A percentile compares a stretch with the other conserved stretches of the same genome.
These are phyloP conservation scores for Polymixis lichenea DNA, from an alignment of 2,888 invertebrate species.

Conservation along the genomic window DNA sequence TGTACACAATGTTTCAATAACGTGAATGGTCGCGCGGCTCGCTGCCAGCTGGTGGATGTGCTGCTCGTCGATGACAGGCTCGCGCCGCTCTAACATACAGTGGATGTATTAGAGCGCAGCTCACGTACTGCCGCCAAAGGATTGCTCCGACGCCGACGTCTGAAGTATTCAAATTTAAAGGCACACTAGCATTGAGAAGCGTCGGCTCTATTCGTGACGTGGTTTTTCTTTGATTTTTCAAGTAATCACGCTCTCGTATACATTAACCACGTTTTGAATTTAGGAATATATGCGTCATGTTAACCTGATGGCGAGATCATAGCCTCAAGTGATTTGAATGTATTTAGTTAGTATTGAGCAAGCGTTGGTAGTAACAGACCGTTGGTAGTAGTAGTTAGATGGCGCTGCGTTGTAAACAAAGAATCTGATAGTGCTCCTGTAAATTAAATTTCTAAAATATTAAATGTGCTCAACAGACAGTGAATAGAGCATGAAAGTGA, in stretches of 20 bases:
- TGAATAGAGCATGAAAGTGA: too few relatives aligned
- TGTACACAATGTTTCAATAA: background rate
- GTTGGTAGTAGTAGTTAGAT: too few relatives aligned
- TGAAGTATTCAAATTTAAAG: slow-evolving; percentile 32
- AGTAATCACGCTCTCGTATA: slow-evolving; percentile 4
- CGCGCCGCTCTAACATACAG: background rate
- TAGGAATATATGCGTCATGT: background rate
- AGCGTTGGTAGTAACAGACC: background rate
- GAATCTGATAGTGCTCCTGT: too few relatives aligned
- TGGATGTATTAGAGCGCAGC: slow-evolving; percentile 6
- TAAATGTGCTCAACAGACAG: too few relatives aligned
- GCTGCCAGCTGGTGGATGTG: background rate
- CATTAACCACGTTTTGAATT: background rate
- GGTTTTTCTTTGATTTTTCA: slow-evolving; percentile 24
- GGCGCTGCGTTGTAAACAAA: too few relatives aligned
- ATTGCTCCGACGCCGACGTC: slow-evolving; percentile 17
- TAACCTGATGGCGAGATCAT: background rate
- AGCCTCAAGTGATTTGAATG: background rate
- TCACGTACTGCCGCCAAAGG: slow-evolving; percentile 22
- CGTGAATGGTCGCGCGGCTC: background rate
- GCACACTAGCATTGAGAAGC: slow-evolving; percentile 6
- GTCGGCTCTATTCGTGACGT: slow-evolving; percentile 1
- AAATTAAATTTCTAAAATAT: too few relatives aligned
- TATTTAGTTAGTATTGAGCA: background rate
- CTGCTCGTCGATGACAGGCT: background rate